Conservation (phyloP, 2,113 vertebrate species). For the Myotis lucifugus region DNA sequence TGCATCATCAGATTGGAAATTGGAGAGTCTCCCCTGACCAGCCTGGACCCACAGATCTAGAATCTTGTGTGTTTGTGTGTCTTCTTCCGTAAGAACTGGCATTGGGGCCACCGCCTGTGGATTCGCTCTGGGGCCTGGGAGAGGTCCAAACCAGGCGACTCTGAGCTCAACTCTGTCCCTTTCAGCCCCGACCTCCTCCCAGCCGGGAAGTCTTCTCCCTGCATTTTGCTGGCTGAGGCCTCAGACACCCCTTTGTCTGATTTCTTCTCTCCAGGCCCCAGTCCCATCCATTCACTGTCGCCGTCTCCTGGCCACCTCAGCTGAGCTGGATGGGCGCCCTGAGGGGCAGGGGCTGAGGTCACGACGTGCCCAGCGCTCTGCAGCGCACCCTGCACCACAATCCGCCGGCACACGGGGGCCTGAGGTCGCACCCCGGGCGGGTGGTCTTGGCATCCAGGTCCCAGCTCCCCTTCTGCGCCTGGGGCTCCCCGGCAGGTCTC, state of each 20-base stretch:
- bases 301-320: background rate
- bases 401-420: constrained; percentile 82
- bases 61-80: background rate
- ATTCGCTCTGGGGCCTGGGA: background rate
- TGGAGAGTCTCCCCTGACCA: background rate
- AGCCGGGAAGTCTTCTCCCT: constrained; percentile 79
- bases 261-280: background rate
- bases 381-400: background rate
- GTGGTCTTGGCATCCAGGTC: constrained; percentile 84
- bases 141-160: background rate
- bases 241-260: background rate
- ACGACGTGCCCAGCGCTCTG: background rate
- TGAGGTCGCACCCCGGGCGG: constrained; percentile 80
- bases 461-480: constrained; percentile 74
- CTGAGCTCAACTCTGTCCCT: background rate
- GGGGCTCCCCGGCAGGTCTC: too few species aligned
- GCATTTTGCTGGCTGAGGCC: background rate
- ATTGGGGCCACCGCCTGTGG: background rate
- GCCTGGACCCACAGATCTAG: background rate
- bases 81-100: background rate
- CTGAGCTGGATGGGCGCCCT: background rate
- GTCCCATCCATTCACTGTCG: background rate
- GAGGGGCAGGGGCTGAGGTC: background rate
- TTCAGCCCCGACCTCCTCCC: constrained; percentile 78
- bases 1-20: background rate